Evolutionary conservation across 2,113 vertebrate species (phyloP), one percentile per base, ranked within the genome.

Genomic region (Craseonycteris thonglongyai): DNA sequence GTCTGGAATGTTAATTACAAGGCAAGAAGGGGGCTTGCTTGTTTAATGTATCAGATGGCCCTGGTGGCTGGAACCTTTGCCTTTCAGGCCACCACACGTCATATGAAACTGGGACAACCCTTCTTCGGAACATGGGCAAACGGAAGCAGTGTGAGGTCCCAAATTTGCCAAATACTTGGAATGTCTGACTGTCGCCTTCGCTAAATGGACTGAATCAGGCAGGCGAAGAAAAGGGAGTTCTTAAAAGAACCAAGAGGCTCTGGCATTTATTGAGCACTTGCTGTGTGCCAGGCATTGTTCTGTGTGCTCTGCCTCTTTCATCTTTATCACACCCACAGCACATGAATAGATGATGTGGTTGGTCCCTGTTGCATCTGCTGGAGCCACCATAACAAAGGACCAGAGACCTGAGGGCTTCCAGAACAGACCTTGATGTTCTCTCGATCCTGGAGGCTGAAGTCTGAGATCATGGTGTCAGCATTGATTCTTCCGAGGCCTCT

Each of bases 311-410:
- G 58, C 66, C 22, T 21, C 6, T 42, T 51, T 61, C 16, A 18
- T 59, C 88, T 28, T 51, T 65, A 30, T 7, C 63, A 35, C 21
- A 5, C 16, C 12, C 40, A 7, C 7, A 6, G 16, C 11, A 3
- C n/a, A 6, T 10, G 33, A n/a, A 21, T 10, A 14, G n/a, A n/a
- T n/a, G n/a, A n/a, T 19, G 12, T 5, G 51, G 16, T n/a, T 3
- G 33, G 74, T 26, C 24, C 68, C 40, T 26, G n/a, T 7, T 0
- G 42, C 11, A 1, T 69, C 19, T 40, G 26, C 42, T 28, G 8
- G 51, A 61, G 40, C 63, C 69, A 26, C n/a, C 42, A 4, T 33
- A 6, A 24, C 8, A 83, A 42, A 76, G 38, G 15, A 4, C 33
- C 18, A 8, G 12, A 9, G 33, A 13, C 33, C 33, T 15, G 33